Evolutionary conservation across 2,888 invertebrate genomes (phyloP).

Genomic region (Drosophila falleni): DNA sequence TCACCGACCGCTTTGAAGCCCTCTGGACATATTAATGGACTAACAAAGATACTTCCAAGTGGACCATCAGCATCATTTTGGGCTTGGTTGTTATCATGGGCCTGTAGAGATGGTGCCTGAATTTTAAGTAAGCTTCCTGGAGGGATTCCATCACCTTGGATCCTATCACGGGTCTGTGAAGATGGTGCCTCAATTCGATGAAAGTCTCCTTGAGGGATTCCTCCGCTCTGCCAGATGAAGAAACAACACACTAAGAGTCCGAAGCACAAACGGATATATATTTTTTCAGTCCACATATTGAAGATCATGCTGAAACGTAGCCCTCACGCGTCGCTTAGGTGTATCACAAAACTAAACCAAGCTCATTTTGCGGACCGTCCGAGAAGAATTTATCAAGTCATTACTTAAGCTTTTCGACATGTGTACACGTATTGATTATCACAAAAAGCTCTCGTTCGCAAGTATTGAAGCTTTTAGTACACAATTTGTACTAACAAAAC

Average conservation of each 20-base stretch:
- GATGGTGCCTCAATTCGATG: rapidly evolving
- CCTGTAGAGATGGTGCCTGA: not conserved
- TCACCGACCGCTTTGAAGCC: constrained; percentile 33
- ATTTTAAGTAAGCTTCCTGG: too few relatives aligned
- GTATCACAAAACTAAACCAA: constrained; percentile 31
- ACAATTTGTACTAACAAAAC: not conserved
- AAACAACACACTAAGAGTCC: constrained; percentile 30
- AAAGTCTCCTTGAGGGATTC: not conserved
- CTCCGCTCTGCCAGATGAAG: not conserved
- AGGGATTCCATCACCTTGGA: not conserved
- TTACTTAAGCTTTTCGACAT: constrained; percentile 21
- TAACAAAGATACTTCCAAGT: constrained; percentile 38
- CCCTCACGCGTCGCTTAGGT: constrained; percentile 12
- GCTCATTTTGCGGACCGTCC: not conserved
- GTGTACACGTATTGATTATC: not conserved
- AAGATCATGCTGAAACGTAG: not conserved
- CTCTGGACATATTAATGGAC: constrained; percentile 32
- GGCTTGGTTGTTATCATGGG: not conserved
- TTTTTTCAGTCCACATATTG: constrained; percentile 16
- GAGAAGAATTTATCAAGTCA: not conserved
- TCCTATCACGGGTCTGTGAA: not conserved
- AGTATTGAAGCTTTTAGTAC: constrained; percentile 16
- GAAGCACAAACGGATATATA: constrained; percentile 9
- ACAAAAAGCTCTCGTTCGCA: constrained; percentile 1
- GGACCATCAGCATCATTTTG: not conserved